These are phyloP conservation scores for Miichthys miiuy DNA, from an alignment of 2,797 vertebrate species.

Conservation along the genomic window DNA sequence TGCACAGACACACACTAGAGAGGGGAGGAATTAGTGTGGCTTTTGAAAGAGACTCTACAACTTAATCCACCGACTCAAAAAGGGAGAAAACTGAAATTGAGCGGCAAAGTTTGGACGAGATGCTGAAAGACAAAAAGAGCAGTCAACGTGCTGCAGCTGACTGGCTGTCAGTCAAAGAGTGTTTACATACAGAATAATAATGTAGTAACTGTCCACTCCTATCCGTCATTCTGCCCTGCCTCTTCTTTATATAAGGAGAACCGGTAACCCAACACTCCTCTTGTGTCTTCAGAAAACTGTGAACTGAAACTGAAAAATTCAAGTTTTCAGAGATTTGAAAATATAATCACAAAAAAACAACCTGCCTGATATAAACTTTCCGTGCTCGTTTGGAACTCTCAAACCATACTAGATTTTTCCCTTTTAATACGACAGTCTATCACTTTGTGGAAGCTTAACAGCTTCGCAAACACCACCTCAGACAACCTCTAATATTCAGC, in stretches of 20 bases:
- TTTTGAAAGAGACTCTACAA: neutral
- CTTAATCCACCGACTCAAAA: slow-evolving; percentile 2
- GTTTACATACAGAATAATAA: slow-evolving; percentile 5
- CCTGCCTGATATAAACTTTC: neutral
- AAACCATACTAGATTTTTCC: neutral
- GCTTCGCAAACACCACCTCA: slow-evolving; percentile 31
- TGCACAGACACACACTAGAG: neutral
- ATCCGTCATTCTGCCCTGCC: slow-evolving; percentile 26
- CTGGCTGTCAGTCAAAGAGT: slow-evolving; percentile 28
- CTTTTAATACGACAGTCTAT: slow-evolving; percentile 28
- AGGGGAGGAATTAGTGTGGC: neutral
- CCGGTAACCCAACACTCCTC: slow-evolving; percentile 7
- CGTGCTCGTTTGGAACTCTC: neutral
- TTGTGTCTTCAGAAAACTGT: neutral
- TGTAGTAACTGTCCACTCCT: slow-evolving; percentile 27
- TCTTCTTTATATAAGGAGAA: slow-evolving; percentile 16
- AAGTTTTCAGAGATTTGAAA: neutral
- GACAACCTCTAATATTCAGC: slow-evolving; percentile 29
- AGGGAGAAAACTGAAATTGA: neutral
- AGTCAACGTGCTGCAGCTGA: slow-evolving; percentile 28
- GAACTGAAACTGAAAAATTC: neutral
- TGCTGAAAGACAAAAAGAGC: slow-evolving; percentile 12
- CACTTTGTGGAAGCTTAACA: slow-evolving; percentile 11
- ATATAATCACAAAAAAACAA: neutral
- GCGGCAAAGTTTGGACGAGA: neutral